Evolutionary conservation across 2,888 invertebrate genomes (phyloP), one percentile per base, ranked within the genome.

Genomic region (Oscheius sp.): DNA sequence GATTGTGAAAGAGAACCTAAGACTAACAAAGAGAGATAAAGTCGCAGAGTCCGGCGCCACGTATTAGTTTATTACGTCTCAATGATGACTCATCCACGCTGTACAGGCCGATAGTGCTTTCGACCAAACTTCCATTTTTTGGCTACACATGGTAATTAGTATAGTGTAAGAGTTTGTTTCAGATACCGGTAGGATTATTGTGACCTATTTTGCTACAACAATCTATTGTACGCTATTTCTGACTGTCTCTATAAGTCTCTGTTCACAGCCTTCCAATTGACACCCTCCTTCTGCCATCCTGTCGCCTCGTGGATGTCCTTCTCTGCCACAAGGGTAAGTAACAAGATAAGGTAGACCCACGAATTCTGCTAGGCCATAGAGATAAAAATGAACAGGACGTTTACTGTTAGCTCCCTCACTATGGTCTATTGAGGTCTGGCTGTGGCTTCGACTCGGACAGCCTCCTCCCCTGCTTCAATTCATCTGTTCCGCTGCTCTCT

Each of bases 261-360:
- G 0, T 70, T 73, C 37, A 42, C 76, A 11, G 32, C 77, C 4
- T 35, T 75, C 50, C 68, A 77, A 63, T 10, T 81, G 4, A 73
- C 76, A 0, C 72, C 75, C 37, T 57, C 60, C 13, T 51, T 68
- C 32, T 74, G 80, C 10, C 60, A 70, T 32, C 82, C 82, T 1
- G 68, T 78, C 10, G 53, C 77, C 9, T 76, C 80, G 11, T 82
- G 82, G 82, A 66, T 79, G 21, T 82, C 74, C 51, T 82, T 80
- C 65, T 53, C 75, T 2, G 72, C 74, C 32, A 75, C 74, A 58
- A 62, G 65, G 72, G 81, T 79, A 62, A 59, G 74, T 53, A 4
- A 53, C 21, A 21, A 55, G 2, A 21, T 13, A 55, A 9, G 21
- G 4, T 13, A 5, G 7, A 21, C 42, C 1, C 55, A 55, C 0